Base-by-base conservation (phyloP, 2,888 invertebrate genomes). In the Nasonia oneida region DNA sequence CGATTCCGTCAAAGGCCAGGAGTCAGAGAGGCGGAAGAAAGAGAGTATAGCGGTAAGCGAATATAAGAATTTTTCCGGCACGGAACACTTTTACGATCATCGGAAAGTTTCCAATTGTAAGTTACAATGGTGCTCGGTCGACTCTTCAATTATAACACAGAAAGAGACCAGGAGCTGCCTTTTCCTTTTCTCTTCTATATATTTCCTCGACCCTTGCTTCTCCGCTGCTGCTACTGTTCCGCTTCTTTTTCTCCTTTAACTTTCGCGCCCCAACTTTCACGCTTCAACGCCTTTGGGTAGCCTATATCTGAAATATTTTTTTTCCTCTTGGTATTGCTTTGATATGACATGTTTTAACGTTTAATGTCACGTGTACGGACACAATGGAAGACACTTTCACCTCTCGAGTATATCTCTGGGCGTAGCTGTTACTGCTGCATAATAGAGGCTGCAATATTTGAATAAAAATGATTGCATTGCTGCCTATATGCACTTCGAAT, bases 61-160 rank as follows among this genome's bases (percentile, higher is more conserved):
- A 83, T 71, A 23, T 53, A 80, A 80, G 53, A 80, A 70, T 64
- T 83, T 83, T 74, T 67, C 75, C 67, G 33, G 18, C 50, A 15
- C n/a, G 14, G 81, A 78, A 78, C 50, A 79, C 76, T 84, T 84
- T 83, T 80, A 85, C 67, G 87, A 83, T 85, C 83, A 85, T 83
- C 78, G 82, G 33, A 67, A 81, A 87, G 75, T 82, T 87, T 82
- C 64, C 57, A 76, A 78, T 79, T 76, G 79, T 79, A 76, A 84
- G 74, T 82, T 71, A 81, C 70, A 84, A 71, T 79, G 15, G 61
- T n/a, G 23, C 79, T 74, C 53, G 47, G 73, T 74, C 61, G 75
- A 61, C 57, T 86, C 83, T 81, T 84, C 53, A 86, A 86, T 86
- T 84, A 84, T 86, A 81, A 57, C 64, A 15, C 29, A 29, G 29